Conservation (phyloP, 1,140 invertebrate species). For the Eumeta japonica region DNA sequence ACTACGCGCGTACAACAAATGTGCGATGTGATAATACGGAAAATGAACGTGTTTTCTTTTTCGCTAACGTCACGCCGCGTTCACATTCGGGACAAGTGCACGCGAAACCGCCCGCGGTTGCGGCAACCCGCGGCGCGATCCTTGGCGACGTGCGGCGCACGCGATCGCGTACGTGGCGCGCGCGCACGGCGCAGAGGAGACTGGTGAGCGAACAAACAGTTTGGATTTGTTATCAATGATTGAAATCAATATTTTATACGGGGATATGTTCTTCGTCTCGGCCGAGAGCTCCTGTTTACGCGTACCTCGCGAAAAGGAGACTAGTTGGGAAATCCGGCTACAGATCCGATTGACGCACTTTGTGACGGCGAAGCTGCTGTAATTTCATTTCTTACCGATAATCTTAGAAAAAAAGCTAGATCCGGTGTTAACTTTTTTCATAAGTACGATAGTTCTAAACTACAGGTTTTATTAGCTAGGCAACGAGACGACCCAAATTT, state of each 20-base stretch:
- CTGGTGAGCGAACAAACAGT: neutral
- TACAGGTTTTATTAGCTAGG: too few relatives aligned
- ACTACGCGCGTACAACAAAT: constrained; percentile 1
- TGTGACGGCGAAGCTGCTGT: too few relatives aligned
- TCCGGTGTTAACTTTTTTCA: too few relatives aligned
- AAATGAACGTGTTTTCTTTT: constrained; percentile 41
- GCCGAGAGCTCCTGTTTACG: constrained; percentile 10
- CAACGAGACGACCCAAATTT: too few relatives aligned
- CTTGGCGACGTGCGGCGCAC: too few relatives aligned
- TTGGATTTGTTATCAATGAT: neutral
- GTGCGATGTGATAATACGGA: constrained; percentile 7
- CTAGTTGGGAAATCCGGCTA: too few relatives aligned
- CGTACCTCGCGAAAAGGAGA: too few relatives aligned
- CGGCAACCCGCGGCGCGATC: constrained; percentile 35
- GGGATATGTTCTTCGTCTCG: constrained; percentile 7
- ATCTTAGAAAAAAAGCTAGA: too few relatives aligned
- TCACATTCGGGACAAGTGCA: constrained; percentile 52
- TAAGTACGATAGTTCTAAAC: too few relatives aligned
- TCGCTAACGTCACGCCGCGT: constrained; percentile 35
- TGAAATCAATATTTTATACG: too few relatives aligned
- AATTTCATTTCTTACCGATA: too few relatives aligned
- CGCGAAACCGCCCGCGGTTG: constrained; percentile 49
- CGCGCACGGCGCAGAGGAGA: neutral
- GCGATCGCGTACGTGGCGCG: neutral
- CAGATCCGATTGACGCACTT: too few relatives aligned